These are phyloP conservation scores for Eupithecia inturbata DNA, from an alignment of 2,888 invertebrate species.

Conservation along the genomic window DNA sequence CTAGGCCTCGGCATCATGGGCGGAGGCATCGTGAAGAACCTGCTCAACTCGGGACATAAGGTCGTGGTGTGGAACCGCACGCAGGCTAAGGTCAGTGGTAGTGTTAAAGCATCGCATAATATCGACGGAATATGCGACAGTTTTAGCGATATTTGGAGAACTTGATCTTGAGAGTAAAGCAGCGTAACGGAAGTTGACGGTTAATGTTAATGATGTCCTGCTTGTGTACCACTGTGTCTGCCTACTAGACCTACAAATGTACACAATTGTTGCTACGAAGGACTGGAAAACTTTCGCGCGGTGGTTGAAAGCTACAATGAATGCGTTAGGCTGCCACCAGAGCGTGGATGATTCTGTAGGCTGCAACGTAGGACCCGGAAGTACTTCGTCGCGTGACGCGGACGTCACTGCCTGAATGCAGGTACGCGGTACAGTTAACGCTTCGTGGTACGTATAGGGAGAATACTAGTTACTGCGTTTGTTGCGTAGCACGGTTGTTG, in stretches of 20 bases:
- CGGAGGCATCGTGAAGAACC: conserved; percentile 96
- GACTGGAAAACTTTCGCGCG: not conserved
- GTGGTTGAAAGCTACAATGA: not conserved
- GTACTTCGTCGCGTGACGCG: no score
- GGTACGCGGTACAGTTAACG: no score
- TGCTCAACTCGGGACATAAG: conserved; percentile 96
- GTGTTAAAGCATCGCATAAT: not conserved
- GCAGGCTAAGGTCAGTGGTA: conserved; percentile 91
- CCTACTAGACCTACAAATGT: not conserved
- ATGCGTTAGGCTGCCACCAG: not conserved
- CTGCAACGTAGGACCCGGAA: not conserved
- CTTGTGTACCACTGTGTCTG: not conserved
- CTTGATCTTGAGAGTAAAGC: not conserved
- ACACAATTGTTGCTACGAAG: not conserved
- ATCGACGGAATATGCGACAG: not conserved
- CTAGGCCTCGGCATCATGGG: conserved; percentile 98
- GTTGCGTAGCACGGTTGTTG: not conserved
- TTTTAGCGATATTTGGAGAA: not conserved
- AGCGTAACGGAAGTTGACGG: not conserved
- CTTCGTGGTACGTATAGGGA: not conserved
- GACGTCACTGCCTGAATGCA: no score
- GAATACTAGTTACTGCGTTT: no score
- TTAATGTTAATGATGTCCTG: not conserved
- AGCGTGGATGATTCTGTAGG: not conserved
- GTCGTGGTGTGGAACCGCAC: conserved; percentile 98